Evolutionary conservation across 1,140 invertebrate species (phyloP).

Genomic region (Brachystomella parvula): DNA sequence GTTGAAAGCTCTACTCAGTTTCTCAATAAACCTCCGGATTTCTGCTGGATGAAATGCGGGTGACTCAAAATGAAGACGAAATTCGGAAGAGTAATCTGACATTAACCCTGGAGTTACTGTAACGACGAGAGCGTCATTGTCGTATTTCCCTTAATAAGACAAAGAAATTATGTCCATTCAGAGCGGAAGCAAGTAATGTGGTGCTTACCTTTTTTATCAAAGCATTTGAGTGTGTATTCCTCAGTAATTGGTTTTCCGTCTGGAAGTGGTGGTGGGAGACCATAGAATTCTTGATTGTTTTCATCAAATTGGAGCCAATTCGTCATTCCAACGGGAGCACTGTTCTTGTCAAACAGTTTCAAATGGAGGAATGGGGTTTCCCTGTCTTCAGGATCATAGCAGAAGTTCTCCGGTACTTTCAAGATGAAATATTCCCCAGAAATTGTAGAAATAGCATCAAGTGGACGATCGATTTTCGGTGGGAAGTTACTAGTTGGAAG

Average conservation of each 20-base stretch:
- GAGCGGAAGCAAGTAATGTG: background rate
- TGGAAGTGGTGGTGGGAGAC: slow-evolving; percentile 52
- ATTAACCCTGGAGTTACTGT: background rate
- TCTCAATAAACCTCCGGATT: slow-evolving; percentile 38
- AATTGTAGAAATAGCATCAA: slow-evolving; percentile 71
- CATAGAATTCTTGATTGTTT: slow-evolving; percentile 82
- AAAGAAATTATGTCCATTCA: slow-evolving; percentile 53
- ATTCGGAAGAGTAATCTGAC: slow-evolving; percentile 23
- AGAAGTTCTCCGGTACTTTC: slow-evolving; percentile 71
- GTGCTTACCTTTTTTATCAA: slow-evolving; percentile 7
- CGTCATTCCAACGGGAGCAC: slow-evolving; percentile 45
- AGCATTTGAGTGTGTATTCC: slow-evolving; percentile 7
- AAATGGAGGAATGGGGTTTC: slow-evolving; percentile 63
- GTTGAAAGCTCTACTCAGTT: slow-evolving; percentile 50
- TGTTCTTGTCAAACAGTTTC: slow-evolving; percentile 49
- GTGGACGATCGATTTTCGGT: slow-evolving; percentile 69
- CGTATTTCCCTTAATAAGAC: slow-evolving; percentile 23
- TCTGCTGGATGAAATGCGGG: slow-evolving; percentile 18
- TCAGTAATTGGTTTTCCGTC: background rate
- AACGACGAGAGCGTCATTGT: slow-evolving; percentile 24
- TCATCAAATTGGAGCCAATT: slow-evolving; percentile 83
- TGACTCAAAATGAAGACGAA: slow-evolving; percentile 29
- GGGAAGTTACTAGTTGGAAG: slow-evolving; percentile 53
- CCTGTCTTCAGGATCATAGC: slow-evolving; percentile 79
- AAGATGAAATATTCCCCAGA: slow-evolving; percentile 67